These are phyloP conservation scores for Notiomystis cincta DNA, from an alignment of 2,113 vertebrate species.

Conservation along the genomic window DNA sequence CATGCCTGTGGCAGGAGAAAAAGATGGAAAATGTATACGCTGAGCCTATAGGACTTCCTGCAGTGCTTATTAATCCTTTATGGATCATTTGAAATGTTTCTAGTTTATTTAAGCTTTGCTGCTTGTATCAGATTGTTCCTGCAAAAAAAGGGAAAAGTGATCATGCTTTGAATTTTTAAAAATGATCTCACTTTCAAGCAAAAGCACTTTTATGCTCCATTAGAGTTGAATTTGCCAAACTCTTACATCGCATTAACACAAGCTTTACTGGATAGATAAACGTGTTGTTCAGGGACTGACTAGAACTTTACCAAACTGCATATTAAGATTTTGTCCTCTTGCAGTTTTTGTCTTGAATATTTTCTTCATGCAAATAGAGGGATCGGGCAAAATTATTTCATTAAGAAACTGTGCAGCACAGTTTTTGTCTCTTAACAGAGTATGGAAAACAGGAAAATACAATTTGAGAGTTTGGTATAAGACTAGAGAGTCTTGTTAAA, in stretches of 20 bases:
- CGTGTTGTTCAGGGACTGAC: constrained; percentile 74
- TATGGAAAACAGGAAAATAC: not conserved
- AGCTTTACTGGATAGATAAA: constrained; percentile 81
- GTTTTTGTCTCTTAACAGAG: not conserved
- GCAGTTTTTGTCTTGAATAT: constrained; percentile 57
- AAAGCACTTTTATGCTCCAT: constrained; percentile 87
- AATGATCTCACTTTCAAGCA: constrained; percentile 85
- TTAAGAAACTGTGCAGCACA: not conserved
- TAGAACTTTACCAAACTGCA: constrained; percentile 83
- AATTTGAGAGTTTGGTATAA: not conserved
- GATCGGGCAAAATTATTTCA: not conserved
- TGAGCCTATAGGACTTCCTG: constrained; percentile 84
- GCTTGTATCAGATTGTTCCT: constrained; percentile 85
- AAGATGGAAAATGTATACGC: constrained; percentile 78
- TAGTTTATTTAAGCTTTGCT: constrained; percentile 85
- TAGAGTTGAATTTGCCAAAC: constrained; percentile 83
- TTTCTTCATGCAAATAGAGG: constrained; percentile 47
- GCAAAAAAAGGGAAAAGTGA: constrained; percentile 76
- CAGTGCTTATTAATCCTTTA: constrained; percentile 85
- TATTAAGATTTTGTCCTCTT: constrained; percentile 76
- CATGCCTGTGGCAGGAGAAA: constrained; percentile 69
- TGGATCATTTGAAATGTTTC: constrained; percentile 88
- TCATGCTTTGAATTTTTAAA: constrained; percentile 87
- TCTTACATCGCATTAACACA: constrained; percentile 81
- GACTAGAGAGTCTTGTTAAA: not conserved